phyloP scores from a whole-genome alignment of 2,888 invertebrate species.

The Clepsis dumicolana region DNA sequence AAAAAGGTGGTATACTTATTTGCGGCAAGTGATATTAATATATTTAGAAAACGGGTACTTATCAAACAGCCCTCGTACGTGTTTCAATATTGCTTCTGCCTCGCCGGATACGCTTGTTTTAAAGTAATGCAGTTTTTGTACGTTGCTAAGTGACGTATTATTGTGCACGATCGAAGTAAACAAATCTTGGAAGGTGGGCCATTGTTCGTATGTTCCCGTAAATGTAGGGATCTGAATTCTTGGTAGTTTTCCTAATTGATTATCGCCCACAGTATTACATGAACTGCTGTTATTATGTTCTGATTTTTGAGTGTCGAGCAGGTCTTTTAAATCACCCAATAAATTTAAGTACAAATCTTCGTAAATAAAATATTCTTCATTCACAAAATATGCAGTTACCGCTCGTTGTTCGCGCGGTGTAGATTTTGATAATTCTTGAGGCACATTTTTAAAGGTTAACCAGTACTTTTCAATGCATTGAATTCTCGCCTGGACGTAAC shows the following conservation, averaged over 20 bases:
- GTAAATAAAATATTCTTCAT: conserved; percentile 34
- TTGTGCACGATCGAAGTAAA: too few relatives aligned
- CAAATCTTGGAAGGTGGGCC: too few relatives aligned
- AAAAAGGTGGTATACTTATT: too few relatives aligned
- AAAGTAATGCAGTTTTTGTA: too few relatives aligned
- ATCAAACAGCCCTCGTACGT: too few relatives aligned
- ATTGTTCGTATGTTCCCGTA: conserved; percentile 22
- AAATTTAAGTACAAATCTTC: conserved; percentile 36
- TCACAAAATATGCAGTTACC: conserved; percentile 35
- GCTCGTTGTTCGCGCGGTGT: not conserved
- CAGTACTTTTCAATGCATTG: not conserved
- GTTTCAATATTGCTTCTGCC: too few relatives aligned
- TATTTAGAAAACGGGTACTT: too few relatives aligned
- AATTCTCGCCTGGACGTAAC: too few relatives aligned
- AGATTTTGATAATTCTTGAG: not conserved
- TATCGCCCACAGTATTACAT: conserved; percentile 10
- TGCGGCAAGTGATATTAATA: too few relatives aligned
- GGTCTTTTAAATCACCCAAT: conserved; percentile 11
- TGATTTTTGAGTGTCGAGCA: not conserved
- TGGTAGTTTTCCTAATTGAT: conserved; percentile 19
- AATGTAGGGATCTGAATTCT: conserved; percentile 12
- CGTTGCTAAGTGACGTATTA: too few relatives aligned
- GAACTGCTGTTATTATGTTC: conserved; percentile 3
- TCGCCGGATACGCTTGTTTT: too few relatives aligned
- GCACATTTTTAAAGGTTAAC: not conserved